These are phyloP conservation scores for Oenanthe oenanthe DNA, from an alignment of 2,113 vertebrate genomes.

Conservation along the genomic window DNA sequence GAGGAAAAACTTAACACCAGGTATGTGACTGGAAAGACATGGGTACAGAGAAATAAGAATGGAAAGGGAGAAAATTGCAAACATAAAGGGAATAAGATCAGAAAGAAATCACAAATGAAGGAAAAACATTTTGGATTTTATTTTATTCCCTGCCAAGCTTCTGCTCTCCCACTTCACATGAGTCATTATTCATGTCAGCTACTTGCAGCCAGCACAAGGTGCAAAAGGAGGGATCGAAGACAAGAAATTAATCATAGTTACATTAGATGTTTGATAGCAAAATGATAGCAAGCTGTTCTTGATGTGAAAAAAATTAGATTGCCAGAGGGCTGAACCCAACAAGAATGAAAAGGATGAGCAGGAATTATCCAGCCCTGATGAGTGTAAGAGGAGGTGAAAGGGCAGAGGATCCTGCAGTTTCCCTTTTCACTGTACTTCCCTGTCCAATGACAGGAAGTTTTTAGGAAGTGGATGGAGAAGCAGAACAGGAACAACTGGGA, in stretches of 20 bases:
- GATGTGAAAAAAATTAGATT: neutral
- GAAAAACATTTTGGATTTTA: neutral
- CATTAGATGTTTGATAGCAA: neutral
- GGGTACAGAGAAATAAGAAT: neutral
- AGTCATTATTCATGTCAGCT: slow-evolving; percentile 6
- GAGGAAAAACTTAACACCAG: neutral
- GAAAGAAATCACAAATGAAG: neutral
- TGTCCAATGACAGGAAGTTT: neutral
- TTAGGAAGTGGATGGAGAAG: neutral
- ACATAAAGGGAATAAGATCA: neutral
- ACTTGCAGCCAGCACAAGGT: neutral
- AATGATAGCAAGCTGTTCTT: neutral
- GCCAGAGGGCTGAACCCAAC: neutral
- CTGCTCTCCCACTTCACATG: neutral
- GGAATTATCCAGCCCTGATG: neutral
- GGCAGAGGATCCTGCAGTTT: neutral
- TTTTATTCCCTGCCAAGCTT: neutral
- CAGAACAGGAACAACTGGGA: neutral
- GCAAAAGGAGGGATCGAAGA: neutral
- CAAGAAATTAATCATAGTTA: neutral
- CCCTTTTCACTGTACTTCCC: neutral
- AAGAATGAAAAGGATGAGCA: neutral
- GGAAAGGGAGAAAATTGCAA: neutral
- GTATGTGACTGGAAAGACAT: neutral
- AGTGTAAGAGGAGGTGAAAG: neutral